Base-by-base conservation (phyloP, 2,888 invertebrate species). In the Nomada ferruginata region DNA sequence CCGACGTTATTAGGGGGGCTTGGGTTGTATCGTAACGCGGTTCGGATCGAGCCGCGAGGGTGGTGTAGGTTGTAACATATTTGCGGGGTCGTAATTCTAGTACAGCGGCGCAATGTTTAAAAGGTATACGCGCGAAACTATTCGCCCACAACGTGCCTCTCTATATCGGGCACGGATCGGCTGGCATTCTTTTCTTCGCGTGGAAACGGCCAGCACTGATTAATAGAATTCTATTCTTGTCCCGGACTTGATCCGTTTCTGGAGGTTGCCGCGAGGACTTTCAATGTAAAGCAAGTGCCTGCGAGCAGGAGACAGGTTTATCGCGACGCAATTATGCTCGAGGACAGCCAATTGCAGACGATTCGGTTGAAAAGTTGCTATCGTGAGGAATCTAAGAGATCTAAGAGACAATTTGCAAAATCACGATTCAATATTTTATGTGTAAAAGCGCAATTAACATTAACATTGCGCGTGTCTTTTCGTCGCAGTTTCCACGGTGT, bases 91-190 rank as follows among this genome's bases (percentile, higher is more conserved):
- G 53, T 42, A 63, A 63, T 36, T 61, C 57, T 23, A 26, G n/a
- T 44, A 53, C 18, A 53, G 63, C 36, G 18, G 36, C 1, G 61
- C 9, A 53, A 26, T 5, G 71, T 53, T 72, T 52, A 61, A 61
- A 71, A 60, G 60, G 23, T 57, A 53, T 20, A 53, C 52, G 71
- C 52, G 71, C 13, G 71, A 72, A 72, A 72, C 53, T 63, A 53
- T 63, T 72, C 63, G 71, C 71, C 71, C 63, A 72, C 63, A 1
- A n/a, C 2, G 26, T 36, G 42, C 15, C 53, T 61, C 23, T 53
- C 42, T 72, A 44, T 71, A 61, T 53, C 52, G 52, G 42, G 52
- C 23, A n/a, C 13, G 13, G 52, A 71, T 71, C 63, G n/a, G 23
- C n/a, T 72, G 4, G 13, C 42, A n/a, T 23, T 20, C 50, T 53